Conservation (phyloP, 2,113 vertebrate species). For the Haplochromis vanheusdeni region DNA sequence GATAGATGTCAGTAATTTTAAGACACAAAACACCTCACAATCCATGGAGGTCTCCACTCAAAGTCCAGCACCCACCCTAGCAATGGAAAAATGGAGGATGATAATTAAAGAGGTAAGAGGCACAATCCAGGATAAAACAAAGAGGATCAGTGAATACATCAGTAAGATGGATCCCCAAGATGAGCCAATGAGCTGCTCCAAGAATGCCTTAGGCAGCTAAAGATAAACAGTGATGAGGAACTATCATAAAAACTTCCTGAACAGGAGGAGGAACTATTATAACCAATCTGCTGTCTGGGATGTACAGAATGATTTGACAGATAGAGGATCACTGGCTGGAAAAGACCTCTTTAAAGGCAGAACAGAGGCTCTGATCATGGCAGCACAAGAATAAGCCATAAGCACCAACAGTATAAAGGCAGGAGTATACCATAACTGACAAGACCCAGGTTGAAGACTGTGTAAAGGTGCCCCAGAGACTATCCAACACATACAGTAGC, state of each 20-base stretch:
- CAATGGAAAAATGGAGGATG: background rate
- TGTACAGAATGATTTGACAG: background rate
- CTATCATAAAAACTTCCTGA: background rate
- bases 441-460: background rate
- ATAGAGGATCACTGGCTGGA: background rate
- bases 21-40: background rate
- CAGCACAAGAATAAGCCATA: background rate
- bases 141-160: background rate
- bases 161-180: background rate
- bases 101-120: background rate
- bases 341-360: background rate
- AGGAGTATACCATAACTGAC: background rate
- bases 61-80: background rate
- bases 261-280: background rate
- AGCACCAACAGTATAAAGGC: background rate
- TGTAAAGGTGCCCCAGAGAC: background rate
- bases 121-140: background rate
- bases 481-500: background rate
- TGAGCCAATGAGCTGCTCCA: background rate
- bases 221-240: background rate
- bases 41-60: background rate
- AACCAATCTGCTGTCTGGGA: background rate
- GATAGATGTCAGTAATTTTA: background rate
- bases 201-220: background rate
- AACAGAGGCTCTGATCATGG: background rate